phyloP scores from a whole-genome alignment of 2,113 vertebrate genomes.

The Nymphicus hollandicus region DNA sequence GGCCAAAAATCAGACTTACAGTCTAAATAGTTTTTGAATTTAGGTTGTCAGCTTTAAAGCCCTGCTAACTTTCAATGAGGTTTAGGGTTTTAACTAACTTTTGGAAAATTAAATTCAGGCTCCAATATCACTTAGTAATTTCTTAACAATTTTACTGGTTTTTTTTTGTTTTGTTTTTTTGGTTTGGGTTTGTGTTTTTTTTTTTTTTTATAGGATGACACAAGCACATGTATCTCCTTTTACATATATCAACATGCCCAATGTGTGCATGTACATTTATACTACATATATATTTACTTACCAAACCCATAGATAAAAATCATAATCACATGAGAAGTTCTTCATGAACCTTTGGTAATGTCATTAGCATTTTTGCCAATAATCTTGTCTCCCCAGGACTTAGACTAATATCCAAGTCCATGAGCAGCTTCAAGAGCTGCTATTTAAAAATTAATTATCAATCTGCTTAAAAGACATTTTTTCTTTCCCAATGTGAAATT shows the following conservation, averaged over 20 bases:
- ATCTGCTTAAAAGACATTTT: conserved; percentile 6
- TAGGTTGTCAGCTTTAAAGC: not conserved
- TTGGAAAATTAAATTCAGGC: not conserved
- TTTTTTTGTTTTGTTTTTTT: not conserved
- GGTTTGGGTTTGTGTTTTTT: not conserved
- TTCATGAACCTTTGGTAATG: conserved; percentile 9
- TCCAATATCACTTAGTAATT: not conserved
- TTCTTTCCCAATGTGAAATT: not conserved
- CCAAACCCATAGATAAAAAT: not conserved
- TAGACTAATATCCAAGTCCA: conserved; percentile 47
- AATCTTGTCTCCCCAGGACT: not conserved
- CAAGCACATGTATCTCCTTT: not conserved
- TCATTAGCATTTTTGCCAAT: conserved; percentile 36
- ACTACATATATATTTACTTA: not conserved
- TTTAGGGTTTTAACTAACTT: not conserved
- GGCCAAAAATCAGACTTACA: not conserved
- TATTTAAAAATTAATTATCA: conserved; percentile 55
- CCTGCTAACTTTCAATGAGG: not conserved
- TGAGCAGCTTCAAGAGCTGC: conserved; percentile 22
- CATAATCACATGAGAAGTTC: not conserved
- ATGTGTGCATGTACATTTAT: not conserved
- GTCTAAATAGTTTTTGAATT: not conserved
- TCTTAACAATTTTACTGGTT: not conserved
- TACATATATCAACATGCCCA: not conserved
- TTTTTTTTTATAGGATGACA: not conserved